Evolutionary conservation across 2,888 invertebrate genomes (phyloP).

Genomic region (Athetis lepigone): DNA sequence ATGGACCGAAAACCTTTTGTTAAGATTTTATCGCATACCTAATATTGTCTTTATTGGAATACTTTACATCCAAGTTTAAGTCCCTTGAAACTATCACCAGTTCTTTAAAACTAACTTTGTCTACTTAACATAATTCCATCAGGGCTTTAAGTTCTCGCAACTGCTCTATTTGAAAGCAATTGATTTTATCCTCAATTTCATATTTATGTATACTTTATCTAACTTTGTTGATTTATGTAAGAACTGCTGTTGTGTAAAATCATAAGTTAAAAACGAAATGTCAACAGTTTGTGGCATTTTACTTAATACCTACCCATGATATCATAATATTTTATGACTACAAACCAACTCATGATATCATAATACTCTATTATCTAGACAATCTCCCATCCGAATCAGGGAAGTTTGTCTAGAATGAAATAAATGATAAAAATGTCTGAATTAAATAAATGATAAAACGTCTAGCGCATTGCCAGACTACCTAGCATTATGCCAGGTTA

Average conservation of each 20-base stretch:
- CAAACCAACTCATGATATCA: too few relatives aligned
- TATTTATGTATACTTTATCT: neutral
- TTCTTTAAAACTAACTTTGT: conserved; percentile 35
- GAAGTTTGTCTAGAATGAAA: too few relatives aligned
- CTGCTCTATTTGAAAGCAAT: conserved; percentile 5
- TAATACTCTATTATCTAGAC: too few relatives aligned
- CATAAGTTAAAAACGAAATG: neutral
- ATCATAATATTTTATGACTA: too few relatives aligned
- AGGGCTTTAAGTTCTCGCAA: conserved; percentile 7
- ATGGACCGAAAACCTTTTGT: neutral
- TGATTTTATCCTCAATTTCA: conserved; percentile 14
- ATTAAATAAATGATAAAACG: too few relatives aligned
- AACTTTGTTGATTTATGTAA: neutral
- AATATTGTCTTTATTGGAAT: conserved; percentile 9
- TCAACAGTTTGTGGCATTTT: too few relatives aligned
- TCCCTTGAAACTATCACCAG: conserved; percentile 7
- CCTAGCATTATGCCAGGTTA: too few relatives aligned
- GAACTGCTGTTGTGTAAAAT: neutral
- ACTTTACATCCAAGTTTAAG: conserved; percentile 15
- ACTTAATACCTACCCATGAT: too few relatives aligned
- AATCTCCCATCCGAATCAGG: too few relatives aligned
- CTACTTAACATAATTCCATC: conserved; percentile 23
- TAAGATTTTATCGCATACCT: conserved; percentile 9
- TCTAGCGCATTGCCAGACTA: too few relatives aligned
- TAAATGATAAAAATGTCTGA: too few relatives aligned